Base-by-base conservation (phyloP, 2,888 invertebrate species). In the Thereva nobilitata region DNA sequence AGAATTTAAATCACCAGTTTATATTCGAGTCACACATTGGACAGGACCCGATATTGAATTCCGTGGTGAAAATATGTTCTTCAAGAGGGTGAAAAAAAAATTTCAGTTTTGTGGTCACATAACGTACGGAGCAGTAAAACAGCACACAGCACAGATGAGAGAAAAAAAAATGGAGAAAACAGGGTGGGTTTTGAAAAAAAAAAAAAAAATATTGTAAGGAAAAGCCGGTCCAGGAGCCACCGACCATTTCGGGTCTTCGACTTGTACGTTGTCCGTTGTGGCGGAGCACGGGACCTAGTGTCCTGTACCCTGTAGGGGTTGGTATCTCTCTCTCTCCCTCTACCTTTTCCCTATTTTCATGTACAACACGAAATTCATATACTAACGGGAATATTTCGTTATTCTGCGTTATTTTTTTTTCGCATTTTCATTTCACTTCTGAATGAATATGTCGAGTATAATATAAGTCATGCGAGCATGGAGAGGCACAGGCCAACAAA, bases 1-100 rank as follows among this genome's bases (percentile, higher is more conserved):
- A 61, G 61, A 61, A 61, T 61, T 61, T 61, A 61, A 61, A 61
- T 61, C 47, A 61, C 50, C 49, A 37, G 61, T 61, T 61, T 38
- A 50, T 61, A 61, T 61, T 61, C 61, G 23, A 61, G 61, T 61
- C 61, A 61, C 61, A 59, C 59, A 47, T 42, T 49, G 49, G 59
- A 59, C 45, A 45, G 49, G 57, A 59, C 47, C 47, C 47, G 59
- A 59, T 59, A 61, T 61, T 61, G 61, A 61, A 50, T 61, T 61
- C 61, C 59, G 50, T 61, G 50, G 61, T 61, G 50, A 61, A 49
- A 50, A 50, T 61, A 50, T 61, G 61, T 61, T 61, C 61, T 59
- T 47, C 57, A 35, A 47, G 47, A 47, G 57, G 47, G 47, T n/a
- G n/a, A n/a, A n/a, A 23, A 23, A 23, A 59, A 59, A 59, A 42